Percentiles rank a stretch among this genome's conserved stretches.
phyloP scores from a whole-genome alignment of 1,140 invertebrate species.

The Sarcophaga bullata region DNA sequence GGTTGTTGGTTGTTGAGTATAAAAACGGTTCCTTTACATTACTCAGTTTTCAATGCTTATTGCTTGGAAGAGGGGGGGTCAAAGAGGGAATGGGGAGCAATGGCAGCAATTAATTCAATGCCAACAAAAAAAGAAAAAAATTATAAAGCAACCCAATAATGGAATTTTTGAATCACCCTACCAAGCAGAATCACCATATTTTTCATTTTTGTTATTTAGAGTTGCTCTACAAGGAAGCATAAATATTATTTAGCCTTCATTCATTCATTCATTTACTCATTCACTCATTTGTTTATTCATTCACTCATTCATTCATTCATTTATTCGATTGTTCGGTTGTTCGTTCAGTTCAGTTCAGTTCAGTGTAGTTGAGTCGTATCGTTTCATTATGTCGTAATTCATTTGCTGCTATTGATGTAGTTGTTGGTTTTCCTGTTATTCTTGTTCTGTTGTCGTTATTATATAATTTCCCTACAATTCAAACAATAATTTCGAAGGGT shows the following conservation, averaged over 20 bases:
- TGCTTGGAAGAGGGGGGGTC: too few species aligned
- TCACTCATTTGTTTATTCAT: too few species aligned
- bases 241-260: constrained; percentile 30
- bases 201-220: constrained; percentile 33
- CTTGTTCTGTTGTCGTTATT: background rate
- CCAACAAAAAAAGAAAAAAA: constrained; percentile 6
- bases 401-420: too few species aligned
- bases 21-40: too few species aligned
- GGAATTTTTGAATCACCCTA: background rate
- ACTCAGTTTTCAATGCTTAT: too few species aligned
- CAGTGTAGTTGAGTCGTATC: background rate
- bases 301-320: too few species aligned
- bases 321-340: too few species aligned
- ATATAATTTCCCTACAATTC: constrained; percentile 29
- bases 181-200: constrained; percentile 29
- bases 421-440: background rate
- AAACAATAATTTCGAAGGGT: constrained; percentile 22
- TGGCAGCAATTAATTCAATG: constrained; percentile 34
- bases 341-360: background rate
- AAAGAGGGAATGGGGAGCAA: background rate
- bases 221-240: background rate
- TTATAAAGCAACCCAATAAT: background rate
- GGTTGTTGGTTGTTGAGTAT: background rate
- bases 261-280: constrained; percentile 18
- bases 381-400: too few species aligned